A percentile compares a stretch with the other conserved stretches of the same genome.
phyloP scores from a whole-genome alignment of 2,797 vertebrate species.

The Poecilia wingei region DNA sequence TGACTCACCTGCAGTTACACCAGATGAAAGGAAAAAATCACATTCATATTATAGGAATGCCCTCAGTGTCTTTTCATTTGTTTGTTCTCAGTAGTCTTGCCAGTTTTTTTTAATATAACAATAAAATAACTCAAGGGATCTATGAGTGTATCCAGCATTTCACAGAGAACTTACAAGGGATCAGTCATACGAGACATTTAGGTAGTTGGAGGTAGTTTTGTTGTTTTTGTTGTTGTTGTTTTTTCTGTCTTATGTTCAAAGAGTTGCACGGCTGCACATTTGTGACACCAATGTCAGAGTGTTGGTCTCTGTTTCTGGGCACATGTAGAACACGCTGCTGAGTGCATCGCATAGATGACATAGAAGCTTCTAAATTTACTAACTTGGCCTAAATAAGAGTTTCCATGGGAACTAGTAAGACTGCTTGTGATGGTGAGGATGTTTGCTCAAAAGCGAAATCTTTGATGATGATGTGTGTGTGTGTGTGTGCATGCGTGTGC shows the following conservation, averaged over 20 bases:
- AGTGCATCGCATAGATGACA: slow-evolving; percentile 73
- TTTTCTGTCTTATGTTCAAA: background rate
- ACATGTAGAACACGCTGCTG: slow-evolving; percentile 63
- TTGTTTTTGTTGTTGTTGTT: background rate
- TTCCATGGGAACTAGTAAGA: slow-evolving; percentile 80
- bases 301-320: slow-evolving; percentile 32
- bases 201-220: background rate
- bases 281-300: slow-evolving; percentile 38
- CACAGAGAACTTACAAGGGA: slow-evolving; percentile 23
- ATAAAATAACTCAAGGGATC: slow-evolving; percentile 28
- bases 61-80: slow-evolving; percentile 14
- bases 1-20: slow-evolving; percentile 48
- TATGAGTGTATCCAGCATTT: slow-evolving; percentile 17
- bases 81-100: slow-evolving; percentile 3
- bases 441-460: slow-evolving; percentile 55
- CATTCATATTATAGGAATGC: slow-evolving; percentile 21
- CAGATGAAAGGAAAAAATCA: slow-evolving; percentile 30
- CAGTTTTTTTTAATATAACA: slow-evolving; percentile 9
- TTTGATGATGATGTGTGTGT: slow-evolving; percentile 33
- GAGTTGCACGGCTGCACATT: slow-evolving; percentile 14
- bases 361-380: slow-evolving; percentile 76
- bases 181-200: slow-evolving; percentile 30
- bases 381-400: slow-evolving; percentile 78
- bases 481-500: slow-evolving; percentile 21
- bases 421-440: slow-evolving; percentile 65